Conservation (phyloP, 2,888 invertebrate genomes). For the Loripinus fragilis region DNA sequence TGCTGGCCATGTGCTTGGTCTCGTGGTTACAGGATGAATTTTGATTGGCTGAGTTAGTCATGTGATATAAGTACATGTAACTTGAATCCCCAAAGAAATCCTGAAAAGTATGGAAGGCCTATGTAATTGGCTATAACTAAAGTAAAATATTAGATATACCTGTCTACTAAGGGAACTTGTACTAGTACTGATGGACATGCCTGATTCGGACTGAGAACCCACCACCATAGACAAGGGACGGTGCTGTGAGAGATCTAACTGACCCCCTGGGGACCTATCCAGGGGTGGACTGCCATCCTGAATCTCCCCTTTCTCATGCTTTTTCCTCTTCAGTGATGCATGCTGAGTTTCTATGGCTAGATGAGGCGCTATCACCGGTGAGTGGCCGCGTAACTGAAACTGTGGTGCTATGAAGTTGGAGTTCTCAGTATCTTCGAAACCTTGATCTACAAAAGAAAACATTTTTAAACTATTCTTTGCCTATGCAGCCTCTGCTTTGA, state of each 20-base stretch:
- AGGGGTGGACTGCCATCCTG: slow-evolving; percentile 84
- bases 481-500: neutral
- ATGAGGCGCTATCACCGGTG: slow-evolving; percentile 34
- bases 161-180: slow-evolving; percentile 80
- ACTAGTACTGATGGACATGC: slow-evolving; percentile 78
- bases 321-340: slow-evolving; percentile 84
- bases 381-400: slow-evolving; percentile 9
- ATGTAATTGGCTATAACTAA: too few species aligned
- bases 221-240: slow-evolving; percentile 83
- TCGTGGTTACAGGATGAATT: too few species aligned
- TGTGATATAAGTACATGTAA: too few species aligned
- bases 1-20: too few species aligned
- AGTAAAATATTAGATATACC: slow-evolving; percentile 66
- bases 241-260: slow-evolving; percentile 82
- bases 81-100: too few species aligned
- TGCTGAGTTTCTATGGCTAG: slow-evolving; percentile 84
- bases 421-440: slow-evolving; percentile 81
- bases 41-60: too few species aligned
- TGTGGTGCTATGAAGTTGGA: slow-evolving; percentile 75
- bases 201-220: slow-evolving; percentile 81
- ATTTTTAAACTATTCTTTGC: neutral
- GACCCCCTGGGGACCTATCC: slow-evolving; percentile 83
- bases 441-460: slow-evolving; percentile 64
- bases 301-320: slow-evolving; percentile 74
- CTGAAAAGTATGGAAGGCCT: too few species aligned